Evolutionary conservation across 2,113 vertebrate species (phyloP), one percentile per base, ranked within the genome.

Genomic region (Aplodontia rufa): DNA sequence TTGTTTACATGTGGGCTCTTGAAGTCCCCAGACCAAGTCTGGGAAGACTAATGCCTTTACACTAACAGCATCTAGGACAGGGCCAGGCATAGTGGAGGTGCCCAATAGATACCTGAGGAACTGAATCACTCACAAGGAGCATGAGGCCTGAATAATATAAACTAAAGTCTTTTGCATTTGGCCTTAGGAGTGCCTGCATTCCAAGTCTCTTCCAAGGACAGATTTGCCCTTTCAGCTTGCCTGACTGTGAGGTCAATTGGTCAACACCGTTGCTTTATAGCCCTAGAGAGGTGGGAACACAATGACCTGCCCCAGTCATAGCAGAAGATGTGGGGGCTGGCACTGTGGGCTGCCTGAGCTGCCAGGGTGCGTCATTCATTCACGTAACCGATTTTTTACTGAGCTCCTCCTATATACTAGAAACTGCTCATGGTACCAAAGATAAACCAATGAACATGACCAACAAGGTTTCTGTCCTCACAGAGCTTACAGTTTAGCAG

Each of bases 1-100:
- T 89, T 94, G 85, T 92, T 97, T 95, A 95, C 74, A 42, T 53
- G 42, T 58, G 78, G 96, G 35, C 14, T 87, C 69, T 91, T 82
- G 42, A 80, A 47, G 45, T 84, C 35, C 45, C 68, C n/a, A 37
- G 58, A 47, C 68, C 81, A 87, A 79, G 69, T 68, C 53, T 84
- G 49, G 55, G 45, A 75, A 90, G 35, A 64, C 19, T 20, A 88
- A 47, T 76, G 30, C 47, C 51, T 83, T 89, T 74, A 28, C 28
- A 93, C 53, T 64, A 66, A 62, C 4, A 90, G 53, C 12, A 30
- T 81, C 30, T 53, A 95, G n/a, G 62, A 62, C 75, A 90, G 30
- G 66, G 71, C 47, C 76, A 45, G 75, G 51, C 62, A 87, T 37
- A 55, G 20, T 79, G 45, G 47, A 76, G 79, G 58, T 80, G 28